These are phyloP conservation scores for Pitangus sulphuratus DNA, from an alignment of 2,797 vertebrate species.

Conservation along the genomic window DNA sequence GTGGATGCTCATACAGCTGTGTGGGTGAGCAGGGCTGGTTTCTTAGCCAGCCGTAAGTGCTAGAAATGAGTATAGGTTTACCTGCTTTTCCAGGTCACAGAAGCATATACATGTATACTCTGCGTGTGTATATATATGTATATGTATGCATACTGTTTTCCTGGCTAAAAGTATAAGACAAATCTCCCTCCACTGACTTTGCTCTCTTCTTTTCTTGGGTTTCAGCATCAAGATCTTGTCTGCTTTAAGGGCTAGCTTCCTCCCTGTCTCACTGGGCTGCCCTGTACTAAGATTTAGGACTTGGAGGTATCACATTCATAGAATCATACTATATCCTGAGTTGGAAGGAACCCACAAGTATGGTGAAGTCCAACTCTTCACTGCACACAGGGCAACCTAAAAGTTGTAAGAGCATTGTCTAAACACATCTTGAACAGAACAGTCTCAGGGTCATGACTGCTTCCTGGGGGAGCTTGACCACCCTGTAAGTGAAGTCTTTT, in stretches of 20 bases:
- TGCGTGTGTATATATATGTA: background rate
- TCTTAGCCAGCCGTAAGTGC: background rate
- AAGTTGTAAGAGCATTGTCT: background rate
- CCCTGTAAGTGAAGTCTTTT: background rate
- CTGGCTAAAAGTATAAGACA: background rate
- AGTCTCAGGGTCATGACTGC: too few relatives aligned
- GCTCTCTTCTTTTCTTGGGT: background rate
- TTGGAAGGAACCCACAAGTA: background rate
- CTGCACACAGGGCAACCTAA: fast-evolving
- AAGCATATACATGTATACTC: background rate
- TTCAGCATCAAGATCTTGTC: background rate
- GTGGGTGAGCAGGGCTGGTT: background rate
- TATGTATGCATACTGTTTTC: background rate
- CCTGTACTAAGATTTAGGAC: background rate
- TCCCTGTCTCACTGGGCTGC: background rate
- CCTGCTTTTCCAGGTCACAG: background rate
- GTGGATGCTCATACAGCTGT: fast-evolving
- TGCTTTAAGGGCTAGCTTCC: background rate
- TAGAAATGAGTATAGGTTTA: background rate
- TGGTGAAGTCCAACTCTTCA: background rate
- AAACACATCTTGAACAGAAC: fast-evolving
- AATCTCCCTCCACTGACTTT: background rate
- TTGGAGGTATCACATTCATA: background rate
- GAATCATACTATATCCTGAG: background rate
- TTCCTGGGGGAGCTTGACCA: background rate